Evolutionary conservation across 2,113 vertebrate species (phyloP).

Genomic region (Trachemys scripta): DNA sequence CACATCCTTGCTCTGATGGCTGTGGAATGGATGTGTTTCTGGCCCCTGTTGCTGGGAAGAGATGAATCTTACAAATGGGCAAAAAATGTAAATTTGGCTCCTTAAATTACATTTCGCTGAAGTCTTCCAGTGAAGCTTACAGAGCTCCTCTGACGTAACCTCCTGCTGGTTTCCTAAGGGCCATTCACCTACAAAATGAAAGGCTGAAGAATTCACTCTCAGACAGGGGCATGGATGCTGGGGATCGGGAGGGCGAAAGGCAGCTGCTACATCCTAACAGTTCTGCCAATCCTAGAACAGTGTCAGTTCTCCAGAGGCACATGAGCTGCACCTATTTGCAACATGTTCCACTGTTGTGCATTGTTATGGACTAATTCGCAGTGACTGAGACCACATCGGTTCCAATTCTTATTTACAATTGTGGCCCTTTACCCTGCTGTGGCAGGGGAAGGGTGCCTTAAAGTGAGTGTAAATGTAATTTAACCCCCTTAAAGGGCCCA

Average conservation of each 20-base stretch:
- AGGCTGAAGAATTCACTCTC: not conserved
- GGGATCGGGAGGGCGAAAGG: not conserved
- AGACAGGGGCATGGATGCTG: not conserved
- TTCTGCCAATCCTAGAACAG: not conserved
- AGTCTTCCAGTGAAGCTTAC: conserved; percentile 11
- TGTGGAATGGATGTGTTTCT: conserved; percentile 26
- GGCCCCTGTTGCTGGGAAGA: conserved; percentile 20
- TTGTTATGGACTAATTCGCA: not conserved
- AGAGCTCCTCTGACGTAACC: not conserved
- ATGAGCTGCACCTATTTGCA: not conserved
- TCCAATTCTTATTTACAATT: not conserved
- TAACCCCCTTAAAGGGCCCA: not conserved
- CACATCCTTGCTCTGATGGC: conserved; percentile 7
- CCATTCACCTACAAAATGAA: not conserved
- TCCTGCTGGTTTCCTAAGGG: not conserved
- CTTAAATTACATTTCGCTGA: conserved; percentile 34
- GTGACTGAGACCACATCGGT: not conserved
- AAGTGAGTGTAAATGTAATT: not conserved
- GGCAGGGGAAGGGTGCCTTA: not conserved
- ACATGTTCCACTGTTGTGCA: not conserved
- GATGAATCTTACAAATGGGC: not conserved
- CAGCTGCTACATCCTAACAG: not conserved
- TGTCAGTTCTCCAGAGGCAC: not conserved
- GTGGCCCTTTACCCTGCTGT: not conserved
- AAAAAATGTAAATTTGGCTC: conserved; percentile 26